These are phyloP conservation scores for Cenopis cana DNA, from an alignment of 2,888 invertebrate species.

Conservation along the genomic window DNA sequence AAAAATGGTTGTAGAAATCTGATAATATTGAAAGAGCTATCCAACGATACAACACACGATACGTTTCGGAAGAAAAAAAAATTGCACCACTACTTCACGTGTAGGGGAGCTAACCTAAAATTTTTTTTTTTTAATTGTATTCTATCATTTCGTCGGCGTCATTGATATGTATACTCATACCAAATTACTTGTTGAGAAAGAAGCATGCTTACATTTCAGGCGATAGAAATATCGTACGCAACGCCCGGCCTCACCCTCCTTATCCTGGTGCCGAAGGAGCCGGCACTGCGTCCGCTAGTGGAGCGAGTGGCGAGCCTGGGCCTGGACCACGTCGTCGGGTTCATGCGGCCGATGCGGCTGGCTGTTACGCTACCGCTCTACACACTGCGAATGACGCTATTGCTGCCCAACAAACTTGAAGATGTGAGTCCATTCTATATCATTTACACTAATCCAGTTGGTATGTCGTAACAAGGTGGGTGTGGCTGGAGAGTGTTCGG, in stretches of 20 bases:
- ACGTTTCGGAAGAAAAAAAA: too few species aligned
- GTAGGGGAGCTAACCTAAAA: too few species aligned
- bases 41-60: too few species aligned
- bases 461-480: too few species aligned
- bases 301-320: conserved; percentile 54
- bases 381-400: conserved; percentile 76
- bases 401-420: conserved; percentile 74
- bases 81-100: too few species aligned
- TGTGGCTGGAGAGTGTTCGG: too few species aligned
- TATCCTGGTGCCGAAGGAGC: conserved; percentile 67
- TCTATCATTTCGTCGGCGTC: too few species aligned
- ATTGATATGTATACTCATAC: too few species aligned
- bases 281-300: conserved; percentile 60
- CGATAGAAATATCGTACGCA: conserved; percentile 73
- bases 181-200: neutral
- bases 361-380: conserved; percentile 74
- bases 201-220: conserved; percentile 60
- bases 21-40: too few species aligned
- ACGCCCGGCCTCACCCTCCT: conserved; percentile 69
- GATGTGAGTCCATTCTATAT: conserved; percentile 58
- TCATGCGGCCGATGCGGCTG: conserved; percentile 62
- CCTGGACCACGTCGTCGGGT: conserved; percentile 53
- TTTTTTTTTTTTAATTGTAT: too few species aligned
- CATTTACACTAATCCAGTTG: neutral
- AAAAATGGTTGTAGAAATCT: too few species aligned